These are phyloP conservation scores for Regulus satrapa DNA, from an alignment of 2,113 vertebrate genomes.

Conservation along the genomic window DNA sequence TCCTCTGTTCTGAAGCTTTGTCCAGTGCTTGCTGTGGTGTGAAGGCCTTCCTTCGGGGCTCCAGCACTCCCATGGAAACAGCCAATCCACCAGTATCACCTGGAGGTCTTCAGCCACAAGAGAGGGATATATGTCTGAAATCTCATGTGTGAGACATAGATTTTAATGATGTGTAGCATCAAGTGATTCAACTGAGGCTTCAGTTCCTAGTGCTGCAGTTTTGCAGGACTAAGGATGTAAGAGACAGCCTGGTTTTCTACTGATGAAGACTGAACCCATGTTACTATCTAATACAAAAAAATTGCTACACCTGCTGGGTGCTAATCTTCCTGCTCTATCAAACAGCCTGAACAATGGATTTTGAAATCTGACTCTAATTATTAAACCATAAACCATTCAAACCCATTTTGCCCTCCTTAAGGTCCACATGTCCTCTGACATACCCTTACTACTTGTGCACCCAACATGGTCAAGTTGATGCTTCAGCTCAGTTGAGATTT, in stretches of 20 bases:
- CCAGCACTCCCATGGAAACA: background rate
- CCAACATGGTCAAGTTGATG: background rate
- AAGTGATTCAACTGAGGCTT: background rate
- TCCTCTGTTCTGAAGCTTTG: background rate
- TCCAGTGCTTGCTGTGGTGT: background rate
- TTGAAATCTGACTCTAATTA: background rate
- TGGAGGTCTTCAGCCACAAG: background rate
- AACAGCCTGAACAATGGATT: background rate
- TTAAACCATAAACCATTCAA: background rate
- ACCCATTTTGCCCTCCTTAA: background rate
- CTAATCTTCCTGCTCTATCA: background rate
- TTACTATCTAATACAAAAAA: background rate
- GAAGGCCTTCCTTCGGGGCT: accelerated
- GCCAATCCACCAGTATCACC: background rate
- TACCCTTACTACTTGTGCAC: background rate
- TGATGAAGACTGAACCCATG: background rate
- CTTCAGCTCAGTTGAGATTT: background rate
- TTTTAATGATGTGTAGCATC: background rate
- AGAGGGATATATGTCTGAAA: background rate
- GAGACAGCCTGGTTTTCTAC: background rate
- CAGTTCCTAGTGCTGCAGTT: background rate
- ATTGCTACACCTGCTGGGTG: background rate
- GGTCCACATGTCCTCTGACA: background rate
- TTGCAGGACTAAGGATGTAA: background rate
- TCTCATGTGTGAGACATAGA: background rate